These are phyloP conservation scores for Melanostoma scalare DNA, from an alignment of 2,888 invertebrate species.

Conservation along the genomic window DNA sequence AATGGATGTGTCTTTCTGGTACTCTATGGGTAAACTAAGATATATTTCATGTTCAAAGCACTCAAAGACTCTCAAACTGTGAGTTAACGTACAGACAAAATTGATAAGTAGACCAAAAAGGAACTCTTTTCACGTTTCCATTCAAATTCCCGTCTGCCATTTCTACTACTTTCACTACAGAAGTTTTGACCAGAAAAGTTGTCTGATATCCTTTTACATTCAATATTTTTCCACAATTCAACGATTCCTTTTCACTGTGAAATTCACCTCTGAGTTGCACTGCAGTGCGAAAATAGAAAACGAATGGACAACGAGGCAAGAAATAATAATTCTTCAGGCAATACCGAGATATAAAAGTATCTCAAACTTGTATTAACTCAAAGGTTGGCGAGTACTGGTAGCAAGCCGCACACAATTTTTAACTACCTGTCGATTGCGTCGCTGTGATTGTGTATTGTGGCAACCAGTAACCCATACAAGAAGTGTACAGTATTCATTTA, in stretches of 20 bases:
- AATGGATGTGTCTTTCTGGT: no score
- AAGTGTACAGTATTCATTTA: constrained; percentile 48
- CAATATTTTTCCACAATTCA: background rate
- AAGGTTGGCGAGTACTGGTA: constrained; percentile 56
- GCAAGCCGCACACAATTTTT: constrained; percentile 66
- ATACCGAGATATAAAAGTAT: constrained; percentile 64
- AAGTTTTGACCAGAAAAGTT: background rate
- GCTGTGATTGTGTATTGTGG: constrained; percentile 57
- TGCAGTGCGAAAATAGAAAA: background rate
- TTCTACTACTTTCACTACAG: background rate
- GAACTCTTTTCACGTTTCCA: no score
- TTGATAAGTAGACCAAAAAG: no score
- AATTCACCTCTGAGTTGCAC: constrained; percentile 20
- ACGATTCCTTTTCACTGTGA: background rate
- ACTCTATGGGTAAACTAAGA: no score
- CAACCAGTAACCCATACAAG: constrained; percentile 22
- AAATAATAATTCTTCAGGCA: constrained; percentile 29
- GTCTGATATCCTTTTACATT: no score
- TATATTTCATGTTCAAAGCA: no score
- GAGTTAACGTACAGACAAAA: no score
- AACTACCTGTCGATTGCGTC: constrained; percentile 70
- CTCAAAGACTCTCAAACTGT: no score
- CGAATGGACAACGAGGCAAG: background rate
- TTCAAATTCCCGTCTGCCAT: background rate
- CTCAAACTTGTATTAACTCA: constrained; percentile 64